A percentile compares a stretch with the other conserved stretches of the same genome.
Evolutionary conservation across 2,113 vertebrate genomes (phyloP).

Genomic region (Pycnonotus jocosus): DNA sequence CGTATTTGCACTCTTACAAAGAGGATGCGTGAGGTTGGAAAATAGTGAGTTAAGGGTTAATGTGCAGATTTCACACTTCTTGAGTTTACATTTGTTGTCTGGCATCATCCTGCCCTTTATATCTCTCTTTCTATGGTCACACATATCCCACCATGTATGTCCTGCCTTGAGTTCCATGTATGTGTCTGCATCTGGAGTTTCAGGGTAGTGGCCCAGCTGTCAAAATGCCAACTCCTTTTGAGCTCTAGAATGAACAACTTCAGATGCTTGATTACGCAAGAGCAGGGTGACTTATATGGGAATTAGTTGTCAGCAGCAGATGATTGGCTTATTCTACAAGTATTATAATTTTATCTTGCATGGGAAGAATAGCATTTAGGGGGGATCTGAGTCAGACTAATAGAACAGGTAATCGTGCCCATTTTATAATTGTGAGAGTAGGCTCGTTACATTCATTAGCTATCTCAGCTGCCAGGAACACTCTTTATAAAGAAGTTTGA

Average conservation of each 20-base stretch:
- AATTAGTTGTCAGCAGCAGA: slow-evolving; percentile 18
- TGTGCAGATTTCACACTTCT: not conserved
- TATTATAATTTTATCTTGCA: slow-evolving; percentile 41
- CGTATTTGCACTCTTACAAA: not conserved
- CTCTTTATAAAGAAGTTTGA: not conserved
- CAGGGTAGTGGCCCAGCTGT: not conserved
- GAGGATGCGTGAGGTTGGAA: not conserved
- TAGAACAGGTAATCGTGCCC: not conserved
- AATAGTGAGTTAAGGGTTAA: not conserved
- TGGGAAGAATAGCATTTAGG: slow-evolving; percentile 18
- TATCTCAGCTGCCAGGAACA: not conserved
- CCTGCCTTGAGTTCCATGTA: not conserved
- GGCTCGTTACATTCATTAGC: not conserved
- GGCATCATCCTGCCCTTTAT: not conserved
- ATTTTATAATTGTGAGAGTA: not conserved
- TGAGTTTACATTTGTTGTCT: not conserved
- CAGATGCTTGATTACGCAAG: slow-evolving; percentile 31
- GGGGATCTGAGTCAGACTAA: not conserved
- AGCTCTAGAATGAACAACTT: slow-evolving; percentile 33
- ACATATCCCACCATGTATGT: not conserved
- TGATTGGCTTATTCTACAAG: not conserved
- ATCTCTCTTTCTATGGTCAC: not conserved
- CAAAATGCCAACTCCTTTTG: not conserved
- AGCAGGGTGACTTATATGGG: not conserved
- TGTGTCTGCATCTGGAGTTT: not conserved